phyloP scores from a whole-genome alignment of 2,888 invertebrate genomes.

The Aromia moschata region DNA sequence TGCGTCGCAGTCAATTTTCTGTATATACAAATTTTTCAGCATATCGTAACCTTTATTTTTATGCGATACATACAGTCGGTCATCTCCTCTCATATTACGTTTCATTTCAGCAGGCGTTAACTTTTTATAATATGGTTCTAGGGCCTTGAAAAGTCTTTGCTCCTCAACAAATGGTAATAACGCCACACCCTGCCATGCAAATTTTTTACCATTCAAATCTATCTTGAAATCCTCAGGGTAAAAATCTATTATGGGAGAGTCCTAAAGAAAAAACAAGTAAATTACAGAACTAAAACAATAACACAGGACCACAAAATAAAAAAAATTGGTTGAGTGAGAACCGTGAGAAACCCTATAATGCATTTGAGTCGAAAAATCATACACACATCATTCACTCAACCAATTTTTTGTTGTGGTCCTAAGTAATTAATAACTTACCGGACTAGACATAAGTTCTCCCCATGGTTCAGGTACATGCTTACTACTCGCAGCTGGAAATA shows the following conservation, averaged over 20 bases:
- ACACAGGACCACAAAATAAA: too few relatives aligned
- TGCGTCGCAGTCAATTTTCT: slow-evolving; percentile 63
- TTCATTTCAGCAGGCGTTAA: slow-evolving; percentile 87
- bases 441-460: slow-evolving; percentile 92
- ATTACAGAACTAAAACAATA: slow-evolving; percentile 16
- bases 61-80: slow-evolving; percentile 85
- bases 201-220: slow-evolving; percentile 98
- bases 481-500: slow-evolving; percentile 97
- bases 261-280: slow-evolving; percentile 65
- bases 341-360: too few relatives aligned
- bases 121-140: slow-evolving; percentile 80
- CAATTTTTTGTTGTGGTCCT: too few relatives aligned
- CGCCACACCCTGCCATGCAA: slow-evolving; percentile 99
- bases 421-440: slow-evolving; percentile 69
- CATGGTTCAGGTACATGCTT: slow-evolving; percentile 93
- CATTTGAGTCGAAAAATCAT: too few relatives aligned
- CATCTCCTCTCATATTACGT: slow-evolving; percentile 88
- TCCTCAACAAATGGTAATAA: slow-evolving; percentile 98
- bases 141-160: slow-evolving; percentile 82
- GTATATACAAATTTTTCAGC: slow-evolving; percentile 75
- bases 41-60: slow-evolving; percentile 76
- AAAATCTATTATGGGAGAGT: slow-evolving; percentile 96
- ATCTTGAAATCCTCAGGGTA: slow-evolving; percentile 98
- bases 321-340: too few relatives aligned
- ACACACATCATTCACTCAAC: too few relatives aligned